A percentile compares a stretch with the other conserved stretches of the same genome.
Conservation (phyloP, 2,888 invertebrate genomes). For the Lasioglossum zephyrum region DNA sequence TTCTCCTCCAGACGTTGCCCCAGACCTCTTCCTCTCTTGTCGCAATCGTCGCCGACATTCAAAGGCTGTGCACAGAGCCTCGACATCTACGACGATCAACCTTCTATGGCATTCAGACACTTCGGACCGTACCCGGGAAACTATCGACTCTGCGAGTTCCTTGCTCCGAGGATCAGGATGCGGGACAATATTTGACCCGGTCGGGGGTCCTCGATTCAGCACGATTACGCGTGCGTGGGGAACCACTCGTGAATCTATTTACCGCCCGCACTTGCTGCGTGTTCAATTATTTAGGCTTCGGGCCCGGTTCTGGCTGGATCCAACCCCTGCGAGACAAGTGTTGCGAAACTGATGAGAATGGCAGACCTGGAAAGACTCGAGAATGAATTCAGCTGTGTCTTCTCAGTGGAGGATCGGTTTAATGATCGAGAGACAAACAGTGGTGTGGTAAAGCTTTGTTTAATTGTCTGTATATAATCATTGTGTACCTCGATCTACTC, state of each 20-base stretch:
- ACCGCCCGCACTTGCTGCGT: slow-evolving; percentile 9
- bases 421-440: background rate
- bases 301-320: background rate
- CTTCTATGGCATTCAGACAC: slow-evolving; percentile 29
- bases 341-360: background rate
- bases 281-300: slow-evolving; percentile 40
- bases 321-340: background rate
- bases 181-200: slow-evolving; percentile 1
- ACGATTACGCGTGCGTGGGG: background rate
- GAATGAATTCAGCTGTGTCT: background rate
- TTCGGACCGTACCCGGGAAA: slow-evolving; percentile 49
- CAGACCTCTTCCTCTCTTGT: background rate
- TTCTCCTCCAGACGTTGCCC: background rate
- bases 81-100: slow-evolving; percentile 38
- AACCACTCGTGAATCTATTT: slow-evolving; percentile 17
- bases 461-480: background rate
- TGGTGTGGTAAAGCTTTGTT: background rate
- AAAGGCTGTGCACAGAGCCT: slow-evolving; percentile 63
- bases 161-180: background rate
- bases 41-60: slow-evolving; percentile 56
- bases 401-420: background rate
- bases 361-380: background rate
- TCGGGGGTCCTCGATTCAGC: background rate
- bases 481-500: background rate
- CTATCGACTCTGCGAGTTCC: slow-evolving; percentile 30